Base-by-base conservation (phyloP, 1,140 invertebrate species). In the Drosophila kanapiae region DNA sequence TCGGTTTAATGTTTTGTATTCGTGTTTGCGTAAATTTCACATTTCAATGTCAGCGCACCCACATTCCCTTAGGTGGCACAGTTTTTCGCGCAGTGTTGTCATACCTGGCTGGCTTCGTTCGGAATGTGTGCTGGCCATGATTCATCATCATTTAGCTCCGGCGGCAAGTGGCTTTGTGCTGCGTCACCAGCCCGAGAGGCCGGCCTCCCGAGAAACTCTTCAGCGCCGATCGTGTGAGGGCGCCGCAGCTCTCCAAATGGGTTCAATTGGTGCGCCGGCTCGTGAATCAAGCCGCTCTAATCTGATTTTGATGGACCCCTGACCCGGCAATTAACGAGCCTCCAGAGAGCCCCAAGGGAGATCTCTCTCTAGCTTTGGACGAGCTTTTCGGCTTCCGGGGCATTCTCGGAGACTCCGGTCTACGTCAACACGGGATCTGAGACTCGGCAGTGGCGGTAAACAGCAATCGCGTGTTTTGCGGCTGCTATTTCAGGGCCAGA, bases 401-500 rank as follows among this genome's bases (percentile, higher is more conserved):
- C 29, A 23, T 47, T 43, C 40, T 33, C 2, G 42, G 42, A 9
- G 33, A 31, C 35, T 40, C 18, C 35, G 35, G 35, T 11, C 43
- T 40, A 59, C 67, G 43, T 48, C 53, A 72, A 33, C 37, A 40
- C 27, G 23, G n/a, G 48, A 62, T 64, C 14, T 35, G 11, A 16
- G 56, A 42, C 56, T 31, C 38, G n/a, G 35, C 1, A 33, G 43
- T 35, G 40, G 62, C 53, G 40, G 59, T 57, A 58, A 82, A 38
- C 49, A 51, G 13, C 51, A 51, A 54, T 75, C 69, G 75, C 75
- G 62, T 71, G 69, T 76, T 78, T 18, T 75, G 40, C n/a, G 40
- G 51, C 31, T 13, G 43, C 16, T 10, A 8, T 35, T 29, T 51
- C 51, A 80, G 57, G 81, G 81, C 57, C 58, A 80, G 45, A 53